Evolutionary conservation across 2,888 invertebrate species (phyloP), one percentile per base, ranked within the genome.

Genomic region (Idaea aversata): DNA sequence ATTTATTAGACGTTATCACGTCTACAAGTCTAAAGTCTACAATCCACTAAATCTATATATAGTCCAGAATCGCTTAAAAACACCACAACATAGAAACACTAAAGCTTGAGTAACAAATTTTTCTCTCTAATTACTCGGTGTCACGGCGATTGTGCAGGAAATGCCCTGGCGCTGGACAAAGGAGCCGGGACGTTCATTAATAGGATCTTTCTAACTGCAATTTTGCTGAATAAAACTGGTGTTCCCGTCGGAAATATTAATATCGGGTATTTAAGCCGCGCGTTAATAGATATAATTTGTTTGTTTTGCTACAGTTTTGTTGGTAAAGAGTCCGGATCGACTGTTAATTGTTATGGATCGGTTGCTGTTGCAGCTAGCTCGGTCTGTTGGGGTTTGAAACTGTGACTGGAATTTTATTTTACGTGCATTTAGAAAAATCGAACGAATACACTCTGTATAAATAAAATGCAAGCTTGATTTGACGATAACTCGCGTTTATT

Each of bases 201-300:
- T 92, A 92, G 90, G 88, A 90, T 91, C 91, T 90, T 88, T 90
- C 90, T 88, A 90, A 90, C 90, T 92, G 91, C 91, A 91, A 90
- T 90, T 87, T 88, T 80, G 83, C 85, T 90, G 90, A 91, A 91
- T 90, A 89, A 89, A 90, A 91, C 86, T 76, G 75, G 76, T 80
- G 79, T 80, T 79, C 83, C 81, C 84, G 79, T 79, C 80, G 84
- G 88, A 87, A 90, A 88, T 90, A 92, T 91, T 92, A 91, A 92
- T 92, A 91, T 88, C 87, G 84, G 84, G 85, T 82, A 88, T 88
- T 85, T 80, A 84, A 84, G 81, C 79, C 80, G 79, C 81, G 78
- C 82, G 79, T 82, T 90, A 87, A 88, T 88, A 84, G 84, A 86
- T 84, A 83, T 86, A 84, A 88, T 88, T 85, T 85, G 86, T 87